Base-by-base conservation (phyloP, 2,888 invertebrate species). In the Celastrina argiolus region DNA sequence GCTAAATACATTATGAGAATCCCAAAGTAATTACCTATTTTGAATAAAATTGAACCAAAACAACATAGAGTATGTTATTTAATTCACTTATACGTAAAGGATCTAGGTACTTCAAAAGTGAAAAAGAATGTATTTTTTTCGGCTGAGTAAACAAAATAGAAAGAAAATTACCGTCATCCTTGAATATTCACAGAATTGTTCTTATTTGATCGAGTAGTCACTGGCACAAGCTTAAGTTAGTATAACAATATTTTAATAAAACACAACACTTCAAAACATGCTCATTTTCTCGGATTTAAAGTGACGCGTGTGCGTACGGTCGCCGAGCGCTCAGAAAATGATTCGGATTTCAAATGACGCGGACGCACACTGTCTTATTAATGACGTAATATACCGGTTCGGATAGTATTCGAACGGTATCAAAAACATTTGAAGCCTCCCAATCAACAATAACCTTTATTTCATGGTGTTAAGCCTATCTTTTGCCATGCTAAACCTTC, bases 371-470 rank as follows among this genome's bases (percentile, higher is more conserved):
- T 69, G 70, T 69, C 69, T 73, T 72, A 73, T 67, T 76, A 77
- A 77, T 76, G 77, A 78, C 74, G 75, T 68, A 66, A 39, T 22
- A 51, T 77, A 79, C 79, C 75, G 78, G 78, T 78, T 74, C 51
- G 66, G 34, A 63, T 70, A 18, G 42, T 65, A 59, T 68, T 64
- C 34, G 34, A 65, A 66, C 51, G 63, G 63, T 56, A 64, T 64
- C 61, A 36, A 61, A 61, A 66, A 56, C 65, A 71, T 34, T 64
- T 18, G 10, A 28, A 34, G 31, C 16, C 34, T 10, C 4, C 18
- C 36, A 61, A 36, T 36, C 39, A 61, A 61, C 6, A 22, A 12
- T 61, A 39, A 31, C 18, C 61, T 39, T 61, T 61, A 61, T 39
- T 22, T 22, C 22, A 16, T 10, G 5, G 1, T 12, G 3, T 18